Base-by-base conservation (phyloP, 1,140 invertebrate genomes). In the Panulirus ornatus region DNA sequence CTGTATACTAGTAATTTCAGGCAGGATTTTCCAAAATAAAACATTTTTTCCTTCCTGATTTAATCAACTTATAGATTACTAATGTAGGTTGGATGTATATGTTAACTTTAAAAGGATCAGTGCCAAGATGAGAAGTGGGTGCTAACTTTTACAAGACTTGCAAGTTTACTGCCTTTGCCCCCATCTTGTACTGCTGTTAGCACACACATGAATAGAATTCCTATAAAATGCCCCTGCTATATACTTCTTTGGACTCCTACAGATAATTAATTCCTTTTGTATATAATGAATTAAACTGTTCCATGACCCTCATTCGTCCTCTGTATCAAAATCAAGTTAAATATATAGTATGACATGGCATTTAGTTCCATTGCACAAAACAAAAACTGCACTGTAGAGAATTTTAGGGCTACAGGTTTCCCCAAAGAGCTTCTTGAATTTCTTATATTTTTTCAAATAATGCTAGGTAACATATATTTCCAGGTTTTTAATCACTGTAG, bases 311-410 rank as follows among this genome's bases (percentile, higher is more conserved):
- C 36, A 63, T 36, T 42, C 19, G 22, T 34, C 44, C 8, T 78
- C 34, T 63, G 51, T 82, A 63, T 63, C n/a, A 34, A 3, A 63
- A 36, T 36, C 36, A 2, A 34, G 22, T 81, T 51, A 30, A 34
- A n/a, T 63, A 34, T 82, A 82, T 34, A 82, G 79, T 38, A 82
- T 82, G 79, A 58, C 51, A 82, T 58, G 34, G 79, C 30, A 82
- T 82, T 82, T 82, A 82, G 51, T 63, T 82, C 79, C 54, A 63
- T 81, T 63, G 79, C 79, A 82, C 79, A 82, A 58, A 51, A 30
- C 14, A 82, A 42, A 82, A 34, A 58, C 30, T 38, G 79, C 79
- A 82, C 79, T 38, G 58, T 63, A 82, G 27, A n/a, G 3, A 54
- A 63, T 76, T 40, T 19, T 22, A 82, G 34, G 30, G 34, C 42